These are phyloP conservation scores for Drosophila dives DNA, from an alignment of 2,888 invertebrate genomes.

Conservation along the genomic window DNA sequence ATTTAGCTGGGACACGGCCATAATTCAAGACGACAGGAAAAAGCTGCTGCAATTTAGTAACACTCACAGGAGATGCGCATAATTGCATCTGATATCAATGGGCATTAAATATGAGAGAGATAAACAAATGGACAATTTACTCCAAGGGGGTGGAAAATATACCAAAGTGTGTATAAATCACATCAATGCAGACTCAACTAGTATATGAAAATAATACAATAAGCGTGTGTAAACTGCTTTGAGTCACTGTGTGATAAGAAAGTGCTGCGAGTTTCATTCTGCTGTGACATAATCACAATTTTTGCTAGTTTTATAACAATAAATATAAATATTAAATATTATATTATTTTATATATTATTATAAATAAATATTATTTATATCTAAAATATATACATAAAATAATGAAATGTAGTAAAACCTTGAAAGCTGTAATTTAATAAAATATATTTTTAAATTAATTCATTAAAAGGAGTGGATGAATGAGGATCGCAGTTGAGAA, in stretches of 20 bases:
- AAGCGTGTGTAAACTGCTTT: background rate
- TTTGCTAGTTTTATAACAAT: background rate
- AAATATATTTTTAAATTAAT: background rate
- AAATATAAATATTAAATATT: too few species aligned
- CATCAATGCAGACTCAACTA: background rate
- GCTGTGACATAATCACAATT: background rate
- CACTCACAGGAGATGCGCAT: slow-evolving; percentile 75
- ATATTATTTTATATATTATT: too few species aligned
- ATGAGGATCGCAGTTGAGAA: background rate
- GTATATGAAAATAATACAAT: background rate
- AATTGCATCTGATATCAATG: slow-evolving; percentile 72
- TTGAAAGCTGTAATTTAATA: background rate
- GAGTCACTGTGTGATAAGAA: background rate
- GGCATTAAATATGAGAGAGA: slow-evolving; percentile 7
- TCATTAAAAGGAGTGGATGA: background rate
- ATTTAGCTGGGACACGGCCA: slow-evolving; percentile 67
- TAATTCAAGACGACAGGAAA: slow-evolving; percentile 75
- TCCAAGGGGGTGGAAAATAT: background rate
- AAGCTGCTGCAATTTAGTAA: slow-evolving; percentile 76
- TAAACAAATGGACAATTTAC: slow-evolving; percentile 3
- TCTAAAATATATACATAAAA: too few species aligned
- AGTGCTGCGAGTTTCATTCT: background rate
- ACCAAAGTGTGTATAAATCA: background rate
- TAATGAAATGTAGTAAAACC: background rate
- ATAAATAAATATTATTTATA: too few species aligned